These are phyloP conservation scores for Megaleporinus macrocephalus DNA, from an alignment of 2,113 vertebrate species.

Conservation along the genomic window DNA sequence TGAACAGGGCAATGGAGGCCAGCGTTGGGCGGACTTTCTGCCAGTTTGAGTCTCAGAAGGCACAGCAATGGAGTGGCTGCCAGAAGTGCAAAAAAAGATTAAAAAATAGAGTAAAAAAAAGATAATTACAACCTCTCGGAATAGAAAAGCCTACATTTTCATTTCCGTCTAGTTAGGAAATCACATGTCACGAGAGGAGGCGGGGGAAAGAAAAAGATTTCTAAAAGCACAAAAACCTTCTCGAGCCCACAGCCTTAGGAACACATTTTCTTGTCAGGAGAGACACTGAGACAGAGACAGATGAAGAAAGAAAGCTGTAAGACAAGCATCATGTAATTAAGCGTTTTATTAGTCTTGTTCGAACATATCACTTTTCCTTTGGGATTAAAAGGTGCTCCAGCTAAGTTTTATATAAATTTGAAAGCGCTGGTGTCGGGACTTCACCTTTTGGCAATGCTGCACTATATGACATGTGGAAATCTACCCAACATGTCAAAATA, in stretches of 20 bases:
- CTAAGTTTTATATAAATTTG: neutral
- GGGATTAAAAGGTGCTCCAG: neutral
- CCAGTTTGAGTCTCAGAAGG: constrained; percentile 27
- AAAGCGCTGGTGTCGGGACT: neutral
- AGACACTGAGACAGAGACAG: constrained; percentile 1
- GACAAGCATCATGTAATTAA: neutral
- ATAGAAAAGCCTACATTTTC: constrained; percentile 56
- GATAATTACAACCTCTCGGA: constrained; percentile 53
- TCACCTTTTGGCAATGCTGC: too few species aligned
- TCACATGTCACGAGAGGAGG: constrained; percentile 31
- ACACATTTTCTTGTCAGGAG: constrained; percentile 39
- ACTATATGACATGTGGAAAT: too few species aligned
- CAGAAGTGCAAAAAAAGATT: constrained; percentile 43
- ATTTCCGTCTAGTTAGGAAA: constrained; percentile 40
- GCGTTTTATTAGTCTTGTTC: neutral
- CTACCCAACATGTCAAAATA: too few species aligned
- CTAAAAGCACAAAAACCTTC: neutral
- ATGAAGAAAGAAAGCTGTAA: neutral
- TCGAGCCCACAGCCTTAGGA: neutral
- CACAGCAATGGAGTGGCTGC: neutral
- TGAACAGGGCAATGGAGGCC: neutral
- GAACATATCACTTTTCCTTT: neutral
- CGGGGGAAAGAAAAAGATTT: neutral
- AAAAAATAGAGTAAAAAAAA: constrained; percentile 34
- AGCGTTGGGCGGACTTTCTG: neutral